Evolutionary conservation across 2,797 vertebrate genomes (phyloP), one percentile per base, ranked within the genome.

Genomic region (Euphonia xanthogaster): DNA sequence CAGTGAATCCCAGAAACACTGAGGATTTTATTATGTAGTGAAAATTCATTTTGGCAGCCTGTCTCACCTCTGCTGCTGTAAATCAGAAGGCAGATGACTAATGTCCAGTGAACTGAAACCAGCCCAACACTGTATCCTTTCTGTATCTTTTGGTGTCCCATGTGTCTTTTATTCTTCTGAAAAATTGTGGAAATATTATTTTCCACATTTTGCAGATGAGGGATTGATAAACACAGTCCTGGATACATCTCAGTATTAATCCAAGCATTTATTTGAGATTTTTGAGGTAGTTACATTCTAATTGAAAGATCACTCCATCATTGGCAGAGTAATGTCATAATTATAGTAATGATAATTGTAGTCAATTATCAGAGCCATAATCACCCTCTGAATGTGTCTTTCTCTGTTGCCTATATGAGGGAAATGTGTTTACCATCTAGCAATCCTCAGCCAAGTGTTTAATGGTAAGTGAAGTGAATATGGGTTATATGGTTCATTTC

Each of bases 11-110:
- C 55, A 94, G 71, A 58, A 93, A 50, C 83, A 88, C 70, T 67
- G 77, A 94, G 93, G 67, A 87, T 95, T 97, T 96, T 96, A 93
- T 94, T 95, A 35, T 28, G 4, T 21, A 66, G 27, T 28, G 17
- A 44, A 81, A 54, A 76, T 76, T 85, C 2, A 1, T 66, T 89
- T 71, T 60, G 74, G 20, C 3, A 18, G 30, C 67, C 45, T 84
- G 51, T 70, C 45, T 91, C 45, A 66, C 25, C 30, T 84, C 80
- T 87, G 39, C 27, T 86, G 70, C 62, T 86, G 37, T 86, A 83
- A 80, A 81, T 83, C 45, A 54, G 42, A 48, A 60, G 35, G 27
- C 31, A 82, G 27, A 73, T 60, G 13, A 51, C 37, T 78, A 61
- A 39, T 2, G 10, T 33, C 45, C 40, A 33, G 21, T 75, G 42